phyloP scores from a whole-genome alignment of 2,888 invertebrate species.

The Epicampocera succincta region DNA sequence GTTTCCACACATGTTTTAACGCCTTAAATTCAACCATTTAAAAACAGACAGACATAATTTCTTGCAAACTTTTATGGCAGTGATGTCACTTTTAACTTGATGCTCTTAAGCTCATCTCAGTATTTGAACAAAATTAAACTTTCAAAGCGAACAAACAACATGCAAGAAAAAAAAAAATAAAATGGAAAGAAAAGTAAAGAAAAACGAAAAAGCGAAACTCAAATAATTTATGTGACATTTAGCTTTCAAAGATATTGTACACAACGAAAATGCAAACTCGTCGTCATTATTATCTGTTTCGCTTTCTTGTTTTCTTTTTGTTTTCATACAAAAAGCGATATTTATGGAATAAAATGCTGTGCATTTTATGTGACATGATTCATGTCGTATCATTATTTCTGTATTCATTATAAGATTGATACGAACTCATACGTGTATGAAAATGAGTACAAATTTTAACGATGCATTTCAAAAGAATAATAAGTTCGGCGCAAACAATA shows the following conservation, averaged over 20 bases:
- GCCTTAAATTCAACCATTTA: background rate
- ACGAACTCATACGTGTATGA: constrained; percentile 21
- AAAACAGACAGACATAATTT: too few relatives aligned
- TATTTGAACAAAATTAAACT: constrained; percentile 14
- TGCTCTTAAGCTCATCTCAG: background rate
- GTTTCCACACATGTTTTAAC: too few relatives aligned
- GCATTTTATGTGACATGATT: constrained; percentile 12
- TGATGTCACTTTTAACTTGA: background rate
- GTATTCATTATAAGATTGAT: constrained; percentile 12
- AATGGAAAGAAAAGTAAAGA: background rate
- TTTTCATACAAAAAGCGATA: constrained; percentile 9
- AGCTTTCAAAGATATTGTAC: constrained; percentile 5
- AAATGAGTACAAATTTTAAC: constrained; percentile 30
- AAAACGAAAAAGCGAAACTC: constrained; percentile 9
- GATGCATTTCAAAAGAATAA: constrained; percentile 27
- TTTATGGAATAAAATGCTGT: background rate
- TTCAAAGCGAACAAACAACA: background rate
- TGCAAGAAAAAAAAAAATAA: background rate
- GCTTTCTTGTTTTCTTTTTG: background rate
- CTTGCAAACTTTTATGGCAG: too few relatives aligned
- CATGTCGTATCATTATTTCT: constrained; percentile 28
- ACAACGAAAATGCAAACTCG: constrained; percentile 18
- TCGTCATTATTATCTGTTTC: constrained; percentile 7
- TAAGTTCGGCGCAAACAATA: background rate
- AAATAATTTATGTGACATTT: constrained; percentile 39